Percentiles rank a stretch among this genome's conserved stretches.
These are phyloP conservation scores for Eptesicus fuscus DNA, from an alignment of 2,113 vertebrate genomes.

Conservation along the genomic window DNA sequence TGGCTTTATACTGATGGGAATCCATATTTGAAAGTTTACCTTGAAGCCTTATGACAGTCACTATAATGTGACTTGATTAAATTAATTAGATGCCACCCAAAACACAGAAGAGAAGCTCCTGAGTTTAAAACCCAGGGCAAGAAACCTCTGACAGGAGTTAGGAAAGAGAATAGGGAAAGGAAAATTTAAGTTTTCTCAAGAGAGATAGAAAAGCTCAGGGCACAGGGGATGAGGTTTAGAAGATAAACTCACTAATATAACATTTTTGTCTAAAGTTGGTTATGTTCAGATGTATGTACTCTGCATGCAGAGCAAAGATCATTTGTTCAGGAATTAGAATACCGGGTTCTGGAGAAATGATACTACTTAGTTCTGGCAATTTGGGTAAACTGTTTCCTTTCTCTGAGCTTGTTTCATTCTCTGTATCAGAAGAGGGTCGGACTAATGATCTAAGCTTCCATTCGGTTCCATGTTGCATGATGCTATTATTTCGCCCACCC, in stretches of 20 bases:
- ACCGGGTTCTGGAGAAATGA: background rate
- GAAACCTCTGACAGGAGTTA: background rate
- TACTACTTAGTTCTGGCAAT: constrained; percentile 10
- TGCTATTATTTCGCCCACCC: constrained; percentile 9
- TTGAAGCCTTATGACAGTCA: background rate
- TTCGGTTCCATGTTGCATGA: background rate
- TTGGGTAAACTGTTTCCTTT: constrained; percentile 2
- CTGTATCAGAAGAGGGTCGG: background rate
- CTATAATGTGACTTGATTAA: background rate
- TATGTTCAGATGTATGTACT: background rate
- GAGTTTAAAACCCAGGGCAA: constrained; percentile 7
- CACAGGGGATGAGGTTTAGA: background rate
- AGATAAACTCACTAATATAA: constrained; percentile 8
- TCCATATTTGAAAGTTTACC: constrained; percentile 16
- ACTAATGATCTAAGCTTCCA: background rate
- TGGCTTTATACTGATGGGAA: background rate
- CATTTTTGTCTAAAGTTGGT: constrained; percentile 21
- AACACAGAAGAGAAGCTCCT: background rate
- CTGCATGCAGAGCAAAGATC: background rate
- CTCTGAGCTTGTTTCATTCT: background rate
- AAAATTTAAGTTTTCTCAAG: background rate
- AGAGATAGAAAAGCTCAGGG: background rate
- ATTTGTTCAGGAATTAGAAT: constrained; percentile 8
- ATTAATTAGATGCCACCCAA: background rate
- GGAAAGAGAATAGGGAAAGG: constrained; percentile 1